Evolutionary conservation across 2,888 invertebrate species (phyloP), one percentile per base, ranked within the genome.

Genomic region (Silvanus unidentatus): DNA sequence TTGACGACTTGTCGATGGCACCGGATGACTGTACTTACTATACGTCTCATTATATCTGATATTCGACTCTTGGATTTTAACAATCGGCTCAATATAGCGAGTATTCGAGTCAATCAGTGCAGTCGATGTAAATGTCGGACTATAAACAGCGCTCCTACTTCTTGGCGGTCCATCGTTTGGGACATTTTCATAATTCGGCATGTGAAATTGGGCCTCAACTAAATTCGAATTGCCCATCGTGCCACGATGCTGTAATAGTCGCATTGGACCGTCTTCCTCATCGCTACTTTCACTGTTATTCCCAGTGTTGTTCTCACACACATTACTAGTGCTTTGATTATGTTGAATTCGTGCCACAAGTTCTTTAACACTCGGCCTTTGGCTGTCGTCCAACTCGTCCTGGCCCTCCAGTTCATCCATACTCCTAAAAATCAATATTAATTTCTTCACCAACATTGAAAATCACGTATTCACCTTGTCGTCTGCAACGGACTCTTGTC

Each of bases 301-400:
- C 59, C 62, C 73, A 8, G 44, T 46, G 22, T 46, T 42, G 38
- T 47, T 50, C 9, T 46, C 43, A n/a, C 6, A 32, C 4, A 4
- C 4, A 15, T 50, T 51, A 4, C 46, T 44, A 5, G 42, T 42
- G 12, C 54, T 54, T n/a, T 52, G 45, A 41, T 77, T 71, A 16
- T 73, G 73, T 63, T 82, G 81, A 8, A 80, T 78, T 61, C 77
- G 75, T 1, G 80, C 81, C 15, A 81, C 80, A 54, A 82, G 66
- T 59, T 81, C 81, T 57, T 80, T 81, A 0, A 82, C 82, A 1
- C 79, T 77, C 53, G 74, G 78, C 36, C 80, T 71, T 1, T 73
- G 72, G 27, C 58, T 55, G n/a, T 54, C 53, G 39, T 61, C 55
- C 10, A 50, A 53, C 40, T 71, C 72, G 48, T 71, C 70, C 40